Conservation (phyloP, 2,888 invertebrate genomes). For the Sympetrum striolatum region DNA sequence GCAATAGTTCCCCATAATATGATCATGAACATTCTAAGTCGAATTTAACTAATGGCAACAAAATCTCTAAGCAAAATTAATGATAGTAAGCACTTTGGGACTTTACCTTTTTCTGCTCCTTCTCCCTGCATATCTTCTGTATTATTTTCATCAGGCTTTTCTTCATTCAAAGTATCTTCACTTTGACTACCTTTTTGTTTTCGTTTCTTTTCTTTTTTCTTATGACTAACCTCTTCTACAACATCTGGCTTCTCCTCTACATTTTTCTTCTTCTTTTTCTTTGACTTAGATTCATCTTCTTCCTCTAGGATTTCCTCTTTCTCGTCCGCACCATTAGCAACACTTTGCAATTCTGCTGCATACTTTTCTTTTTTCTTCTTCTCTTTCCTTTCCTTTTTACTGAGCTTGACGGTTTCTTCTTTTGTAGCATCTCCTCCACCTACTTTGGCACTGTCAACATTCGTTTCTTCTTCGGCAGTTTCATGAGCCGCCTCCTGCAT, state of each 20-base stretch:
- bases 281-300: not conserved
- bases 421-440: not conserved
- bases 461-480: not conserved
- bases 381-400: conserved; percentile 26
- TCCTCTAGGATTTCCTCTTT: not conserved
- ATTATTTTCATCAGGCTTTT: not conserved
- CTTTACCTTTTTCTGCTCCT: not conserved
- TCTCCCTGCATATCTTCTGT: not conserved
- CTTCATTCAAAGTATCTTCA: not conserved
- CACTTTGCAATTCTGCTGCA: not conserved
- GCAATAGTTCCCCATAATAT: too few relatives aligned
- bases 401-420: not conserved
- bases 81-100: too few relatives aligned
- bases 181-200: not conserved
- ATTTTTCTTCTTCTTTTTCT: not conserved
- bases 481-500: not conserved
- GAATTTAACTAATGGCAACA: too few relatives aligned
- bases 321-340: not conserved
- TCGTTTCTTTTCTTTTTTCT: not conserved
- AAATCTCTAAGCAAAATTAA: too few relatives aligned
- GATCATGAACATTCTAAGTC: too few relatives aligned
- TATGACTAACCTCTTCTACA: not conserved
- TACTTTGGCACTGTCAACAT: too few relatives aligned
- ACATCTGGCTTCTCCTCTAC: not conserved
- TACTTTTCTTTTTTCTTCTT: conserved; percentile 13